phyloP scores from a whole-genome alignment of 2,113 vertebrate species.

The Psephotus haematonotus region DNA sequence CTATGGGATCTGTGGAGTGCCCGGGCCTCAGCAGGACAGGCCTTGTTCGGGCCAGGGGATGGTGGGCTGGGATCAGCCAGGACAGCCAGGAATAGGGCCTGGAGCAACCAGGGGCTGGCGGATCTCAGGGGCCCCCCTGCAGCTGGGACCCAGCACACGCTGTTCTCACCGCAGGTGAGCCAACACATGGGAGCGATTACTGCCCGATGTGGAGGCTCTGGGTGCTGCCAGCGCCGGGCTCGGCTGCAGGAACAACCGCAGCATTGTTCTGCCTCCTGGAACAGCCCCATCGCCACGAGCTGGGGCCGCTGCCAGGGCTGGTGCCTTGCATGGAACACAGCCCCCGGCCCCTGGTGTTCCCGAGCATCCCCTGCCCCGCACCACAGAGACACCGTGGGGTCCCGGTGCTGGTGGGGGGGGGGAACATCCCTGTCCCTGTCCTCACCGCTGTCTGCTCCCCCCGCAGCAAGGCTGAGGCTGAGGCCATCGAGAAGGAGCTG shows the following conservation, averaged over 20 bases:
- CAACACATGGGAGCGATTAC: conserved; percentile 45
- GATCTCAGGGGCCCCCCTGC: not conserved
- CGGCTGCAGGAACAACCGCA: conserved; percentile 4
- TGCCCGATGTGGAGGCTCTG: not conserved
- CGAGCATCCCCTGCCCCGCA: accelerated
- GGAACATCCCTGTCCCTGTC: accelerated
- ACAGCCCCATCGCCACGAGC: not conserved
- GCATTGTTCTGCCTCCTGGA: conserved; percentile 24
- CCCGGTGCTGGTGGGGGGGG: accelerated
- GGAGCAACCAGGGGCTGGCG: not conserved
- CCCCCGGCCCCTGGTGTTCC: accelerated
- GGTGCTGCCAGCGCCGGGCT: not conserved
- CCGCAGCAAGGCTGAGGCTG: conserved; percentile 83
- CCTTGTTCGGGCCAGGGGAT: not conserved
- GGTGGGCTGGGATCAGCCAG: not conserved
- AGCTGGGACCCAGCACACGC: not conserved
- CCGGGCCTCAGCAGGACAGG: not conserved
- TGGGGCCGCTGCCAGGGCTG: not conserved
- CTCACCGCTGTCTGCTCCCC: not conserved
- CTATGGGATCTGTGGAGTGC: not conserved
- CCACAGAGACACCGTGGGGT: not conserved
- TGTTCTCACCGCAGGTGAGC: conserved; percentile 3
- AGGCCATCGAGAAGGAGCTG: conserved; percentile 87
- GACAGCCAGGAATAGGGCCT: not conserved
- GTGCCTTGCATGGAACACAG: not conserved